Percentiles rank a stretch among this genome's conserved stretches.
phyloP scores from a whole-genome alignment of 2,888 invertebrate genomes.

The Drosophila sordidula region DNA sequence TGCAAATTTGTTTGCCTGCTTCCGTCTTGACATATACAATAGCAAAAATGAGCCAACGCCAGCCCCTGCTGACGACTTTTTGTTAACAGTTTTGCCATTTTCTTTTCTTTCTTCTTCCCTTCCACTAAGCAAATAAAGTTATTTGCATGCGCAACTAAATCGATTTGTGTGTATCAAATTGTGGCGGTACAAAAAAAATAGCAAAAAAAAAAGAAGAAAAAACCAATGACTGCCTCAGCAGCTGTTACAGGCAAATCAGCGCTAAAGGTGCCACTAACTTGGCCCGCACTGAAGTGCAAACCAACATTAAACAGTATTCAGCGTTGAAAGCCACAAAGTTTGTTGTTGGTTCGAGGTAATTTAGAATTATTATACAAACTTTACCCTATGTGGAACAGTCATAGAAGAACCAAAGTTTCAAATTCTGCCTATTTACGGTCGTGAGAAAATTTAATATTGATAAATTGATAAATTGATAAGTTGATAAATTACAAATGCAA shows the following conservation, averaged over 20 bases:
- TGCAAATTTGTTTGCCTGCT: conserved; percentile 74
- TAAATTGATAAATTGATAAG: no score
- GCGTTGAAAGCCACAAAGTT: conserved; percentile 14
- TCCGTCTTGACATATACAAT: conserved; percentile 23
- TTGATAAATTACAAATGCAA: no score
- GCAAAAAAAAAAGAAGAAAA: background rate
- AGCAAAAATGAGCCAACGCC: conserved; percentile 52
- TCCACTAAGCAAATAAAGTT: conserved; percentile 72
- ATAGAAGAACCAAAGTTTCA: background rate
- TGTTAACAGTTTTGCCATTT: conserved; percentile 56
- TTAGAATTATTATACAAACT: conserved; percentile 14
- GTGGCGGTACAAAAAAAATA: conserved; percentile 44
- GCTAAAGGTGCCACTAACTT: conserved; percentile 10
- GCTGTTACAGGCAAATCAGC: conserved; percentile 44
- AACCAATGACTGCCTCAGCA: conserved; percentile 47
- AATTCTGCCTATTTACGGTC: background rate
- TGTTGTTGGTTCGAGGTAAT: background rate
- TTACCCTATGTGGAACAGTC: conserved; percentile 2
- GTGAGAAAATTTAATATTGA: background rate
- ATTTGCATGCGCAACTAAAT: conserved; percentile 79
- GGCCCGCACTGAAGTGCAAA: conserved; percentile 22
- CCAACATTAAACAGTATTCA: conserved; percentile 41
- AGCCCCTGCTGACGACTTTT: conserved; percentile 48
- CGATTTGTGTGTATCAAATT: conserved; percentile 77
- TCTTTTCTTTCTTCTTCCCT: conserved; percentile 12